Conservation (phyloP, 2,888 invertebrate species). For the Metopia argyrocephala region DNA sequence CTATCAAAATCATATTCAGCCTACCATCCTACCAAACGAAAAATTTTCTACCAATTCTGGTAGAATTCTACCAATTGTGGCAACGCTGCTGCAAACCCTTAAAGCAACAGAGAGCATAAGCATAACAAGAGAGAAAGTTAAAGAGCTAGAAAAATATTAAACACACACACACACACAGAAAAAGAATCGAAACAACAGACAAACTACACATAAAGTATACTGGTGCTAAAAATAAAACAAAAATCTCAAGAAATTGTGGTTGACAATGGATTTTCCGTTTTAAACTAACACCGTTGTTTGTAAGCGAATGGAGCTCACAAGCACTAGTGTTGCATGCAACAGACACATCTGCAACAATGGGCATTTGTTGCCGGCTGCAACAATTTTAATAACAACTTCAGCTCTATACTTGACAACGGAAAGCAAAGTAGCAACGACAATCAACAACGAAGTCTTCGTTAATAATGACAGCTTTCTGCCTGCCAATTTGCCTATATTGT, state of each 20-base stretch:
- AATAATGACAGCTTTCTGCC: slow-evolving; percentile 17
- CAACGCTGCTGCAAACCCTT: too few species aligned
- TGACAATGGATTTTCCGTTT: neutral
- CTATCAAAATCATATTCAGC: too few species aligned
- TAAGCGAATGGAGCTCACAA: neutral
- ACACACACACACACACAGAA: too few species aligned
- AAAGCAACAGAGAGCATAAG: neutral
- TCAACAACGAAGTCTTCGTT: slow-evolving; percentile 28
- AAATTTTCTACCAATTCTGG: too few species aligned
- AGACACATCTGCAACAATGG: neutral
- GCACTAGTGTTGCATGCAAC: neutral
- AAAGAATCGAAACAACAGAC: too few species aligned
- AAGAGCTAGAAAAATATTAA: neutral
- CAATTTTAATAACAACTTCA: too few species aligned
- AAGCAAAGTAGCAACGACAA: slow-evolving; percentile 12
- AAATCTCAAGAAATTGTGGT: slow-evolving; percentile 8
- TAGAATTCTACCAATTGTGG: too few species aligned
- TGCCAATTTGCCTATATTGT: neutral
- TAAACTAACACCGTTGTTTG: slow-evolving; percentile 4
- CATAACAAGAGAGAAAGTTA: neutral
- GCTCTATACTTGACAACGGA: neutral
- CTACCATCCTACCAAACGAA: too few species aligned
- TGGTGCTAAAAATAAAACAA: neutral
- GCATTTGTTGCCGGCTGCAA: neutral
- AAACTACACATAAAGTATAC: too few species aligned